phyloP scores from a whole-genome alignment of 2,888 invertebrate genomes.

The Entomobrya proxima region DNA sequence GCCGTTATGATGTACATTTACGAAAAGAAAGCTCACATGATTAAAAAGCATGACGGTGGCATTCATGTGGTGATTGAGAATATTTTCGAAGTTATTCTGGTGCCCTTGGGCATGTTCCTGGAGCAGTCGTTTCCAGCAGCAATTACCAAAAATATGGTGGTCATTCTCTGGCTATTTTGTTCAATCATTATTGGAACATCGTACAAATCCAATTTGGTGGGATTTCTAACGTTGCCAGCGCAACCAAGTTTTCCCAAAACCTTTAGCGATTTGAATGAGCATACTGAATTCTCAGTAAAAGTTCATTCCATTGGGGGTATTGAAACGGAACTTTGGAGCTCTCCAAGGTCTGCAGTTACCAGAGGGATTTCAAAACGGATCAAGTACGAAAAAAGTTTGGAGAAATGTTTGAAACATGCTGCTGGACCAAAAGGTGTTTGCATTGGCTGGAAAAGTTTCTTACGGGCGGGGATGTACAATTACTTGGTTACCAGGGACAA shows the following conservation, averaged over 20 bases:
- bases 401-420: background rate
- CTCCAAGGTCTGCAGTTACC: background rate
- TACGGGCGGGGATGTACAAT: background rate
- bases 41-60: background rate
- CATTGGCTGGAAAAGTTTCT: constrained; percentile 23
- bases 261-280: background rate
- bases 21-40: background rate
- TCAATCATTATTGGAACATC: background rate
- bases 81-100: constrained; percentile 13
- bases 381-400: background rate
- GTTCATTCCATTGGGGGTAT: constrained; percentile 18
- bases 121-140: constrained; percentile 38
- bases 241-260: constrained; percentile 13
- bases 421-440: background rate
- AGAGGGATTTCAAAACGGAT: background rate
- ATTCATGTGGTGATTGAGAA: constrained; percentile 7
- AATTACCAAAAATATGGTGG: background rate
- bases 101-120: constrained; percentile 51
- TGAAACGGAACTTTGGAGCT: background rate
- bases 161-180: constrained; percentile 39
- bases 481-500: background rate
- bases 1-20: background rate
- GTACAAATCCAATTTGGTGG: constrained; percentile 56
- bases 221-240: constrained; percentile 51
- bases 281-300: background rate